Base-by-base conservation (phyloP, 2,797 vertebrate species). In the Crypturellus tataupa region DNA sequence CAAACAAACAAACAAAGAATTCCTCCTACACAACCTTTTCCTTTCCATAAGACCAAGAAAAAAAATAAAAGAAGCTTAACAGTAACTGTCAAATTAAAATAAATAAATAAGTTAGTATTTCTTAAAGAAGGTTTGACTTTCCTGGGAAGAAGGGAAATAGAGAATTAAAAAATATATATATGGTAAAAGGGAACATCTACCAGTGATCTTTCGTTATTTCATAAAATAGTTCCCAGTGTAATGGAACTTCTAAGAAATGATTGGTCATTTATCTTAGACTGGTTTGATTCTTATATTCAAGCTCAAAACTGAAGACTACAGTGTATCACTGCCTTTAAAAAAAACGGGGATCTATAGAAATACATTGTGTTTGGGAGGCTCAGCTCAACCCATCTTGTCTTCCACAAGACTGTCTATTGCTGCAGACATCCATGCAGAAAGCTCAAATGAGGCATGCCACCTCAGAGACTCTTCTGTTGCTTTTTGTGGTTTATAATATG, bases 401-500 rank as follows among this genome's bases (percentile, higher is more conserved):
- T 91, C 47, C 65, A 71, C 0, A 0, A 81, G 53, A 39, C n/a
- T 1, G 0, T 21, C 51, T 73, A 10, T 14, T 47, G 23, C 1
- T 64, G 33, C 79, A 92, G 82, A 58, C 59, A 82, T 58, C 55
- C 70, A 25, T 31, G 17, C 81, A n/a, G 55, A 89, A 93, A 75
- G 64, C 63, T 91, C 83, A 95, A 78, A 89, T n/a, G 35, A 93
- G 78, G 78, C 23, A 37, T 23, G n/a, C 19, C 77, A 59, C 72
- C 88, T 89, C 44, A 40, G 51, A 93, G 42, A 40, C 47, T 67
- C 58, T 85, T 55, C 91, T 62, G 23, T 20, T 79, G 27, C 83
- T 87, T 93, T 68, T 55, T 71, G 82, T 70, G 27, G 72, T 87
- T 77, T 80, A 79, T 77, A 73, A 72, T 89, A 95, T 81, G 73